Base-by-base conservation (phyloP, 2,113 vertebrate genomes). In the Campylomormyrus tamandua region DNA sequence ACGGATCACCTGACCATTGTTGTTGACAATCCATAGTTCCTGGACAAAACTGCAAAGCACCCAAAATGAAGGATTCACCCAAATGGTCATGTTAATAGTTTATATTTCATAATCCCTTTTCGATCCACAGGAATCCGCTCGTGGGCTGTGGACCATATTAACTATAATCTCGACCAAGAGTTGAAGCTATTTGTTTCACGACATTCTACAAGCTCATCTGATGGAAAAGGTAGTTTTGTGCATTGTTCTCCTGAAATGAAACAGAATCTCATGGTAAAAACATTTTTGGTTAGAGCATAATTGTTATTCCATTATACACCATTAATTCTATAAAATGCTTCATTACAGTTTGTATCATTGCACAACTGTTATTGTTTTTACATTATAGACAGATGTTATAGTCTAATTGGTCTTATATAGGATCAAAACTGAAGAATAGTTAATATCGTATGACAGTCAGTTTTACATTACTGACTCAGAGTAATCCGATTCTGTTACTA, bases 161-260 rank as follows among this genome's bases (percentile, higher is more conserved):
- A 98, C 92, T 99, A 98, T 94, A 99, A 99, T 95, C 93, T 99
- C 95, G 98, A 99, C 93, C 97, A 98, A 95, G 98, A 99, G 91
- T 95, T 99, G 87, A 99, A 99, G 92, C 97, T 99, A 90, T 99
- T 99, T 91, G 98, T 99, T 87, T 99, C 98, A 91, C 96, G 98
- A 93, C 98, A 99, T 94, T 99, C 98, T 2, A 98, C 98, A 90
- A 96, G 98, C 92, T 99, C 98, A 92, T 96, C 98, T 88, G 98
- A 99, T 89, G 97, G 98, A 87, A 96, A 95, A 98, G 98, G 98
- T 99, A 96, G 97, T 96, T 52, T 10, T 24, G 27, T 2, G 15
- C 7, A 62, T 35, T 53, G 35, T 53, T 13, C 62, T 3, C 56
- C 10, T 62, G 56, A 62, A 62, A 62, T n/a, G 56, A 62, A 62